Percentiles rank a stretch among this genome's conserved stretches.
Evolutionary conservation across 2,797 vertebrate species (phyloP).

Genomic region (Chromobotia macracanthus): DNA sequence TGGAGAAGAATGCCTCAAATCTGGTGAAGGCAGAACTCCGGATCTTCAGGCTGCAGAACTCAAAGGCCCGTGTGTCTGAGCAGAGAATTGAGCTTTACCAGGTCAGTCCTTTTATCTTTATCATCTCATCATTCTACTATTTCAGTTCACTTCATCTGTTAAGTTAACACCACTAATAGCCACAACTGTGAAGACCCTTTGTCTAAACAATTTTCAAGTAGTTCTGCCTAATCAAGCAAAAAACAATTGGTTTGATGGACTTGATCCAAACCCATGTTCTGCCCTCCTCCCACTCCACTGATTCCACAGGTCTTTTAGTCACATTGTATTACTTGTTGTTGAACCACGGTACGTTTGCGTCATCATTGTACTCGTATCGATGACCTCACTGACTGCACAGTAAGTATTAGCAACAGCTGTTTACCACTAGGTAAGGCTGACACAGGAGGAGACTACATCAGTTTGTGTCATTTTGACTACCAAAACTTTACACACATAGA

Average conservation of each 20-base stretch:
- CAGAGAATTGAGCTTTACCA: conserved; percentile 96
- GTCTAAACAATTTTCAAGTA: not conserved
- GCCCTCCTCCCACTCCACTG: too few species aligned
- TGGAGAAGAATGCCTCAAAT: conserved; percentile 96
- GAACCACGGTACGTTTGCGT: too few species aligned
- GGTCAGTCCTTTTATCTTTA: conserved; percentile 71
- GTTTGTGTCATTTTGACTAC: not conserved
- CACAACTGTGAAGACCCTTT: not conserved
- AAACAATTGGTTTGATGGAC: too few species aligned
- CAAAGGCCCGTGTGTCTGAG: conserved; percentile 86
- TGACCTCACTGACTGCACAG: not conserved
- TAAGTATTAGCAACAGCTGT: not conserved
- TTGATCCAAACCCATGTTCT: too few species aligned
- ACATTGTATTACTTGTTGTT: too few species aligned
- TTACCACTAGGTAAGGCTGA: not conserved
- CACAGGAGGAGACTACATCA: not conserved
- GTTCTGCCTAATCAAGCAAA: too few species aligned
- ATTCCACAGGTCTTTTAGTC: not conserved
- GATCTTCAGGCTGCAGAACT: conserved; percentile 92
- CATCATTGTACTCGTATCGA: not conserved
- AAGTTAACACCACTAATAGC: not conserved
- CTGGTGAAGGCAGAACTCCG: conserved; percentile 94
- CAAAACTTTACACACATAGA: not conserved
- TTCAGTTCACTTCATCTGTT: not conserved
- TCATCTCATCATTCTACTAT: not conserved